Conservation (phyloP, 1,140 invertebrate species). For the Agrilus planipennis region DNA sequence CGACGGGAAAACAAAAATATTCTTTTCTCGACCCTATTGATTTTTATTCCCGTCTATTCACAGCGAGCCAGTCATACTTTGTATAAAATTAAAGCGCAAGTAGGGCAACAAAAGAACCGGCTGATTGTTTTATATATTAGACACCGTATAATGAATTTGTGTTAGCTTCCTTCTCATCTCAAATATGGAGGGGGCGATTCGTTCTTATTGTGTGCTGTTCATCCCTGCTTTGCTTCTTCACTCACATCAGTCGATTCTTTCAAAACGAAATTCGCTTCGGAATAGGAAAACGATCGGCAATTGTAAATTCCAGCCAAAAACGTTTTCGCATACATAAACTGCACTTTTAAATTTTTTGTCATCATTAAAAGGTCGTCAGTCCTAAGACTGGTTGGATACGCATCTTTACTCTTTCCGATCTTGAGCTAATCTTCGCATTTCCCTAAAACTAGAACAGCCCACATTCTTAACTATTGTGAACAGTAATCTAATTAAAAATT, state of each 20-base stretch:
- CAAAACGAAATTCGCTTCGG: too few relatives aligned
- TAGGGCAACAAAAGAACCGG: too few relatives aligned
- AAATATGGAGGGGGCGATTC: constrained; percentile 10
- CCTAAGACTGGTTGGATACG: too few relatives aligned
- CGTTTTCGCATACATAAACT: not conserved
- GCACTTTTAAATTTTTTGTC: not conserved
- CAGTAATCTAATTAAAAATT: too few relatives aligned
- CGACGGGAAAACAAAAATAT: constrained; percentile 33
- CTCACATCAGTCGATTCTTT: not conserved
- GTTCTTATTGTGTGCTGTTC: constrained; percentile 7
- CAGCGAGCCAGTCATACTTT: constrained; percentile 22
- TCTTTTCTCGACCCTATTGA: constrained; percentile 32
- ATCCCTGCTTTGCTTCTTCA: constrained; percentile 1
- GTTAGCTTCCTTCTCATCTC: constrained; percentile 26
- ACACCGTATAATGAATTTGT: constrained; percentile 33
- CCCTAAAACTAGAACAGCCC: too few relatives aligned
- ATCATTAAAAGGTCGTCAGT: constrained; percentile 2
- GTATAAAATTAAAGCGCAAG: constrained; percentile 29
- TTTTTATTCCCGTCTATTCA: constrained; percentile 30
- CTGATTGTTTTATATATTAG: constrained; percentile 30
- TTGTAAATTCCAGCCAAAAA: not conserved
- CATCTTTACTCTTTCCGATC: too few relatives aligned
- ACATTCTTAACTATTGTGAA: too few relatives aligned
- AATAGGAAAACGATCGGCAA: too few relatives aligned
- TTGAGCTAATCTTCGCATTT: too few relatives aligned